phyloP scores from a whole-genome alignment of 1,140 invertebrate species.

The Aporrectodea caliginosa region DNA sequence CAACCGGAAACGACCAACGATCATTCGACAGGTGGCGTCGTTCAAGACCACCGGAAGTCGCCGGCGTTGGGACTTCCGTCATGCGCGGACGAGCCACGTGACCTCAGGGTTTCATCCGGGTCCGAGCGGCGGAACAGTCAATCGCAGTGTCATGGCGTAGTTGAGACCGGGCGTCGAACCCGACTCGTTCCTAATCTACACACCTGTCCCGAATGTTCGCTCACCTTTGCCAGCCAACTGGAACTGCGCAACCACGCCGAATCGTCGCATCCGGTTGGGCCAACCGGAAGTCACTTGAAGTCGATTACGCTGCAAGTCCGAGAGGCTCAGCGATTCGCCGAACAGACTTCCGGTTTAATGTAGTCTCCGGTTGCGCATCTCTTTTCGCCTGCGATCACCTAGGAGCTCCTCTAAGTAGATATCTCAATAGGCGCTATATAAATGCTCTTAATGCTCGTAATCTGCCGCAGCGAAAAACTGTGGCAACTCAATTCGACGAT shows the following conservation, averaged over 20 bases:
- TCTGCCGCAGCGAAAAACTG: too few relatives aligned
- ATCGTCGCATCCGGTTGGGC: neutral
- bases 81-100: too few relatives aligned
- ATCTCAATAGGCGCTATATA: too few relatives aligned
- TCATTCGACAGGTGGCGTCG: neutral
- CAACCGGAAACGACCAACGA: neutral
- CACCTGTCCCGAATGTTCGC: neutral
- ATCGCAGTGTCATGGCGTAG: too few relatives aligned
- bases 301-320: neutral
- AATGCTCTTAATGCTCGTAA: too few relatives aligned
- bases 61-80: neutral
- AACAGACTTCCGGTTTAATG: constrained; percentile 1
- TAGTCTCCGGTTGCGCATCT: too few relatives aligned
- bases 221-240: neutral
- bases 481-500: too few relatives aligned
- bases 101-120: neutral
- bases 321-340: neutral
- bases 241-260: neutral
- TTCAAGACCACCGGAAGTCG: neutral
- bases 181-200: neutral
- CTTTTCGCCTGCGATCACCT: too few relatives aligned
- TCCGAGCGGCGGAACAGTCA: too few relatives aligned
- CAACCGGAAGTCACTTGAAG: neutral
- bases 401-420: too few relatives aligned
- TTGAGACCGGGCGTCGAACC: neutral